These are phyloP conservation scores for Podarcis cretensis DNA, from an alignment of 2,113 vertebrate genomes.

Conservation along the genomic window DNA sequence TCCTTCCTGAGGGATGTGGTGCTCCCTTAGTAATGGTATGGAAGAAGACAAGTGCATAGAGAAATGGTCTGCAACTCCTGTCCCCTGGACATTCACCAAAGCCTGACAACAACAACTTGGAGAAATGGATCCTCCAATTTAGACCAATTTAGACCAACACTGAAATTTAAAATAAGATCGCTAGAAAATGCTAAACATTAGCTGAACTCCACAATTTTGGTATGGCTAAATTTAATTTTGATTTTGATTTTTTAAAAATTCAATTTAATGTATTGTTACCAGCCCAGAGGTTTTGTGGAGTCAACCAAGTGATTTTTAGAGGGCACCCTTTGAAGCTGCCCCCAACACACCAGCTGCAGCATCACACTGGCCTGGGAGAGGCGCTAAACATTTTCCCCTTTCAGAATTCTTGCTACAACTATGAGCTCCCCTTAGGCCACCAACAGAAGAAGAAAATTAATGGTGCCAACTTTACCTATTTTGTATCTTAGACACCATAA, in stretches of 20 bases:
- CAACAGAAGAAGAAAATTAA: neutral
- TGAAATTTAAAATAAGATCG: too few species aligned
- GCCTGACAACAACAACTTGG: neutral
- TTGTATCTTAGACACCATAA: constrained; percentile 10
- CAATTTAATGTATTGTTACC: too few species aligned
- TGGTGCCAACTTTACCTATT: neutral
- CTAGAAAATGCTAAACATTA: too few species aligned
- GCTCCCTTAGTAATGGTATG: neutral
- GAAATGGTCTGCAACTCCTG: neutral
- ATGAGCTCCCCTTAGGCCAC: neutral
- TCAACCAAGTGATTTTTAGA: neutral
- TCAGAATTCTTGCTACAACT: neutral
- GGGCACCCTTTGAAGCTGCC: too few species aligned
- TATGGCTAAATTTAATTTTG: too few species aligned
- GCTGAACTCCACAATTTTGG: too few species aligned
- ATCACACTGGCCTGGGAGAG: neutral
- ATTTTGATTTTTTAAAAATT: too few species aligned
- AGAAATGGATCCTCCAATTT: too few species aligned
- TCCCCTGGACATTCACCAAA: neutral
- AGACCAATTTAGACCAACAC: too few species aligned
- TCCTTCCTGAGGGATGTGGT: too few species aligned
- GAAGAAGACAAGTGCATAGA: neutral
- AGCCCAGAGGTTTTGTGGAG: too few species aligned
- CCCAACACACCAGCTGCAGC: neutral
- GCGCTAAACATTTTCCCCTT: too few species aligned